Evolutionary conservation across 2,797 vertebrate species (phyloP).

Genomic region (Cyclura pinguis): DNA sequence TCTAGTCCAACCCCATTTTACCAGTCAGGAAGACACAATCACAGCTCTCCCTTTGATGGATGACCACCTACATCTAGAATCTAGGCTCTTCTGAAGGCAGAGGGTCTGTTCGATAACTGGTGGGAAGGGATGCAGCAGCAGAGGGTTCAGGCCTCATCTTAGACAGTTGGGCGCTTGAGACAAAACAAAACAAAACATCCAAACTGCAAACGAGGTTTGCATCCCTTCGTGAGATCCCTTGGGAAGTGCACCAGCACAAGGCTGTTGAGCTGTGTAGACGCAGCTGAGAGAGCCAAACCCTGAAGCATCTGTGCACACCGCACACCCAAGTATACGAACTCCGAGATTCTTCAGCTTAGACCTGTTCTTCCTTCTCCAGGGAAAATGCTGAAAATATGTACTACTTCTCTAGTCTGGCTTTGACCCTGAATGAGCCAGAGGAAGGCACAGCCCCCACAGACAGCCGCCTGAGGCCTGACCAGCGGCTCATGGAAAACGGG

Average conservation of each 20-base stretch:
- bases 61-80: too few species aligned
- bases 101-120: background rate
- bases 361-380: slow-evolving; percentile 44
- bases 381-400: slow-evolving; percentile 86
- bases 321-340: fast-evolving
- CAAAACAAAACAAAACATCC: background rate
- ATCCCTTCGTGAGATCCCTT: background rate
- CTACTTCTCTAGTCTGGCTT: slow-evolving; percentile 83
- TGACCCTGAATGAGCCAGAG: slow-evolving; percentile 83
- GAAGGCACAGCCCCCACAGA: slow-evolving; percentile 80
- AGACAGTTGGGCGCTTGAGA: background rate
- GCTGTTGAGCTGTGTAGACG: background rate
- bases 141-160: background rate
- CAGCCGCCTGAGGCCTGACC: slow-evolving; percentile 82
- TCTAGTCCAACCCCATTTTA: too few species aligned
- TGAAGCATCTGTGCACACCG: too few species aligned
- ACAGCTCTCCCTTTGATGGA: too few species aligned
- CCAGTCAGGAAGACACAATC: too few species aligned
- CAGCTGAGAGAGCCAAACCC: background rate
- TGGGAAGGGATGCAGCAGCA: background rate
- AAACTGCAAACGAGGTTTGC: background rate
- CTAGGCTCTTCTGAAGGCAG: background rate
- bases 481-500: slow-evolving; percentile 85
- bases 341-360: fast-evolving
- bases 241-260: background rate